Percentiles rank a stretch among this genome's conserved stretches.
Conservation (phyloP, 1,140 invertebrate species). For the Anastrepha ludens region DNA sequence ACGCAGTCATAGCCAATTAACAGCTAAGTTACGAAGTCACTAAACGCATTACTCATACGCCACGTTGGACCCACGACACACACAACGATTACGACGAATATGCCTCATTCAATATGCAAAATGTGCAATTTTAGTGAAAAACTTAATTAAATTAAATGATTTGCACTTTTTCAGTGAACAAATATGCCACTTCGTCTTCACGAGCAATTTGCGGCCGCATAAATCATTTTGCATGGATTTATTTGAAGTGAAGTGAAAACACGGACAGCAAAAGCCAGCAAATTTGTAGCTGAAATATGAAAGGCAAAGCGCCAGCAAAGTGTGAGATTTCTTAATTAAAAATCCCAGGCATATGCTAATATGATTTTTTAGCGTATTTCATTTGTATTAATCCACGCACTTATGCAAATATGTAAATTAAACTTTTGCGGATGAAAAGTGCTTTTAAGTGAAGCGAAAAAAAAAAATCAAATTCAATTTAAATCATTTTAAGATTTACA, state of each 20-base stretch:
- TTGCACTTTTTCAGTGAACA: conserved; percentile 5
- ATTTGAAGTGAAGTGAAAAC: background rate
- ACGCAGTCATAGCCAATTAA: background rate
- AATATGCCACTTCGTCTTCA: conserved; percentile 4
- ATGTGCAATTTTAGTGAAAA: background rate
- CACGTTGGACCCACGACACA: background rate
- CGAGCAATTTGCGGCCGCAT: background rate
- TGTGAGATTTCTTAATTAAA: background rate
- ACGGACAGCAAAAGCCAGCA: background rate
- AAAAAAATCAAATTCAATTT: too few relatives aligned
- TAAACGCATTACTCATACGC: conserved; percentile 20
- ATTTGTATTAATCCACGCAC: too few relatives aligned
- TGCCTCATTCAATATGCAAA: background rate
- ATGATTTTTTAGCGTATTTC: background rate
- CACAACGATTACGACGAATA: background rate
- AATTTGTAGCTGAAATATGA: background rate
- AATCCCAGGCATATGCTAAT: background rate
- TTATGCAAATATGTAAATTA: too few relatives aligned
- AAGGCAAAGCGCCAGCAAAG: too few relatives aligned
- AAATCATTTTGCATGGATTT: conserved; percentile 10
- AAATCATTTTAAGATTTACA: too few relatives aligned
- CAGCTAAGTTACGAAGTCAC: background rate
- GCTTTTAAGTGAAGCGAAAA: too few relatives aligned
- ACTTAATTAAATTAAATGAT: conserved; percentile 34
- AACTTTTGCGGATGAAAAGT: too few relatives aligned